Evolutionary conservation across 1,140 invertebrate species (phyloP), one percentile per base, ranked within the genome.

Genomic region (Drosophila sturtevanti): DNA sequence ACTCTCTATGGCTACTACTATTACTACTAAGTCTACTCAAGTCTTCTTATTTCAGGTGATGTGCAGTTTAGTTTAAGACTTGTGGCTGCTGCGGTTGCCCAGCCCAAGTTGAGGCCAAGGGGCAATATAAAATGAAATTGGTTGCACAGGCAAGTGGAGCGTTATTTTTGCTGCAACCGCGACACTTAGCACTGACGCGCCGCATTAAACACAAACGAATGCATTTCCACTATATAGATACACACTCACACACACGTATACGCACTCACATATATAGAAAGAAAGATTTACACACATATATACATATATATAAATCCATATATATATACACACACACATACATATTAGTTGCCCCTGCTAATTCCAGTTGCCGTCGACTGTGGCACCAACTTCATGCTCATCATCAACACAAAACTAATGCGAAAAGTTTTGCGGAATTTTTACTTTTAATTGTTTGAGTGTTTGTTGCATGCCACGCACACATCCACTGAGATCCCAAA

Each of bases 391-490:
- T 79, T 74, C 56, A 58, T 72, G 77, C 61, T 70, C 77, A 81
- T 85, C 81, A 86, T 86, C 74, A 81, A 86, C 81, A 66, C 81
- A 86, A 86, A 86, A 86, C 77, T 68, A 86, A 86, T 86, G 77
- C 81, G 77, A 77, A 86, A 86, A 86, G 77, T 86, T 77, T 86
- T 81, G 62, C 70, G 68, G 62, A 86, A 86, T 86, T 86, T 86
- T 86, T 80, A 86, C 81, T 86, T 86, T 86, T 86, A 86, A 86
- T 86, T 86, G 81, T 85, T 86, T 78, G 81, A 86, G 81, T 86
- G 78, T 86, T 86, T 81, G 74, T 55, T 74, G 70, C 64, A 62
- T 60, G 48, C 75, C 62, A 74, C 79, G 60, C 51, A 63, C 51
- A 62, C 54, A 64, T 66, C 60, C 55, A 41, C 56, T 51, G 41